A percentile compares a stretch with the other conserved stretches of the same genome.
phyloP scores from a whole-genome alignment of 2,888 invertebrate species.

The Frankliniella fusca region DNA sequence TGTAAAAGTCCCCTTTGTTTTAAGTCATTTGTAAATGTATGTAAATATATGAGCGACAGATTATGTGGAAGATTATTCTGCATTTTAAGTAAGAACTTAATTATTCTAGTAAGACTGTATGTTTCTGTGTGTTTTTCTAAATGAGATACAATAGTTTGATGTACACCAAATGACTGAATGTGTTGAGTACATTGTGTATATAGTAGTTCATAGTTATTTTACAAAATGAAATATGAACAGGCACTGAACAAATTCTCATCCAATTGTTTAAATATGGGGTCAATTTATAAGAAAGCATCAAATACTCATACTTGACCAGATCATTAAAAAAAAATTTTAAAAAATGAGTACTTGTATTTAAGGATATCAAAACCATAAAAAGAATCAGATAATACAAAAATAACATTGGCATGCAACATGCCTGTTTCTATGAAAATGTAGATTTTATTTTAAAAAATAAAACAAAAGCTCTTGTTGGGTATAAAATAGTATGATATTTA shows the following conservation, averaged over 20 bases:
- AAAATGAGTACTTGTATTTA: no score
- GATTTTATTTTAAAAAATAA: not conserved
- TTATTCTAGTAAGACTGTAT: not conserved
- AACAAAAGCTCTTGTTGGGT: not conserved
- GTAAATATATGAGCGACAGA: not conserved
- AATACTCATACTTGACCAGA: no score
- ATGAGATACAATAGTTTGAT: not conserved
- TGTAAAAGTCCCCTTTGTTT: not conserved
- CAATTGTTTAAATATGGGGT: no score
- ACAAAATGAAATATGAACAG: no score
- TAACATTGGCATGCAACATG: no score
- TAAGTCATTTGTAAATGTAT: not conserved
- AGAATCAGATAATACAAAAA: no score
- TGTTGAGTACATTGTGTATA: not conserved
- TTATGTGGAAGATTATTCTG: not conserved
- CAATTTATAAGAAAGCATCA: no score
- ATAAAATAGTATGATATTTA: not conserved
- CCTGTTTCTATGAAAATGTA: no score
- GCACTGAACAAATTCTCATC: no score
- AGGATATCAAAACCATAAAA: no score
- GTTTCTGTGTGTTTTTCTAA: not conserved
- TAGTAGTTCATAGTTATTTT: no score
- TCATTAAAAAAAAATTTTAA: no score
- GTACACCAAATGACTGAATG: conserved; percentile 8
- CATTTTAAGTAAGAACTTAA: not conserved